phyloP scores from a whole-genome alignment of 2,797 vertebrate species.

The Chloroceryle inda region DNA sequence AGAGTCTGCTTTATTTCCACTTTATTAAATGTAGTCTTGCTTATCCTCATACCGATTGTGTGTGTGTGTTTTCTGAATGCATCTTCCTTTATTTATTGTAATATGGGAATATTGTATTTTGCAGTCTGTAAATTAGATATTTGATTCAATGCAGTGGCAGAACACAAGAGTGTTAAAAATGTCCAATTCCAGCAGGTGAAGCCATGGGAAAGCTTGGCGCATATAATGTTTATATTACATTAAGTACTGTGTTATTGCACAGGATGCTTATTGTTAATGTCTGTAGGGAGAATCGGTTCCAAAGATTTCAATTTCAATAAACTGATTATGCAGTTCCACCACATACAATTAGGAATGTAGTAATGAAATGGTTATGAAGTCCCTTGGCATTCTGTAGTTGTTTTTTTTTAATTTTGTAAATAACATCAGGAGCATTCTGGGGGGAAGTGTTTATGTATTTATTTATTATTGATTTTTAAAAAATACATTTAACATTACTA shows the following conservation, averaged over 20 bases:
- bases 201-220: slow-evolving; percentile 77
- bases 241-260: slow-evolving; percentile 84
- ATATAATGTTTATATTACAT: slow-evolving; percentile 89
- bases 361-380: slow-evolving; percentile 93
- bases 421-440: slow-evolving; percentile 88
- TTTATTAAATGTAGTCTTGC: slow-evolving; percentile 75
- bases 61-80: slow-evolving; percentile 72
- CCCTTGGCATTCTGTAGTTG: slow-evolving; percentile 86
- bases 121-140: slow-evolving; percentile 84
- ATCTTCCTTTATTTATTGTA: slow-evolving; percentile 81
- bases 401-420: slow-evolving; percentile 95
- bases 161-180: slow-evolving; percentile 80
- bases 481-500: slow-evolving; percentile 90
- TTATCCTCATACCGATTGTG: slow-evolving; percentile 69
- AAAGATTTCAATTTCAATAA: slow-evolving; percentile 93
- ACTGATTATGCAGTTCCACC: slow-evolving; percentile 88
- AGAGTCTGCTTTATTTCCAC: slow-evolving; percentile 67
- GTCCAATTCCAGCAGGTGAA: slow-evolving; percentile 78
- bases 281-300: slow-evolving; percentile 88
- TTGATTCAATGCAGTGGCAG: slow-evolving; percentile 79
- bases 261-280: slow-evolving; percentile 85
- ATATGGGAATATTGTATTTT: slow-evolving; percentile 86
- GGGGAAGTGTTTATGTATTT: slow-evolving; percentile 91
- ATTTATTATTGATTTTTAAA: slow-evolving; percentile 95
- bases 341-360: slow-evolving; percentile 85